Evolutionary conservation across 1,140 invertebrate genomes (phyloP).

Genomic region (Plutomurus gul): DNA sequence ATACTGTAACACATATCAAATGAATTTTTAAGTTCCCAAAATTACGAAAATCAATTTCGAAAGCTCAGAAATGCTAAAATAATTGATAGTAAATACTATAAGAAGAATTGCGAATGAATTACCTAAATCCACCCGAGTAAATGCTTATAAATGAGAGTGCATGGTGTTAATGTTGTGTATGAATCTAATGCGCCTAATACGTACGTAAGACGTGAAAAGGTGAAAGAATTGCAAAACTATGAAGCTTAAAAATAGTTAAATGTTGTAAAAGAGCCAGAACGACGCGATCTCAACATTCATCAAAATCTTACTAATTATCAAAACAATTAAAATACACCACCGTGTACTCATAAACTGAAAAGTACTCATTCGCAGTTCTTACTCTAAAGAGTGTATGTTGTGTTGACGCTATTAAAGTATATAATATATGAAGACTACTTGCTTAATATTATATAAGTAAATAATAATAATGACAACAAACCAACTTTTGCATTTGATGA

Average conservation of each 20-base stretch:
- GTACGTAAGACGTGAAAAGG: not conserved
- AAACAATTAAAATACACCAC: not conserved
- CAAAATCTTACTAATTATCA: not conserved
- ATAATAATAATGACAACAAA: not conserved
- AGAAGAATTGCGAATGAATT: too few relatives aligned
- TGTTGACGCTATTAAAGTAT: too few relatives aligned
- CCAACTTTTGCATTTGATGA: slow-evolving; percentile 23
- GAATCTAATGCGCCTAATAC: too few relatives aligned
- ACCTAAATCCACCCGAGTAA: too few relatives aligned
- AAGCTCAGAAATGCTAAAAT: too few relatives aligned
- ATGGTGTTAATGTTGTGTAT: too few relatives aligned
- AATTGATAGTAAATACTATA: too few relatives aligned
- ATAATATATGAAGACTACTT: not conserved
- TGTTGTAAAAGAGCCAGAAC: slow-evolving; percentile 5
- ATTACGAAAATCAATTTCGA: too few relatives aligned
- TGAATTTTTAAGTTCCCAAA: too few relatives aligned
- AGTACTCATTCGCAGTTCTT: slow-evolving; percentile 23
- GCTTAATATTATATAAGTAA: not conserved
- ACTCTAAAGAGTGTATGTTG: too few relatives aligned
- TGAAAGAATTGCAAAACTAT: slow-evolving; percentile 2
- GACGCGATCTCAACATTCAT: slow-evolving; percentile 17
- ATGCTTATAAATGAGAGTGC: too few relatives aligned
- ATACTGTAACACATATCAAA: too few relatives aligned
- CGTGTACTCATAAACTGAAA: not conserved
- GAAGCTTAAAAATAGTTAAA: slow-evolving; percentile 23